Base-by-base conservation (phyloP, 2,888 invertebrate genomes). In the Tetragonisca angustula region DNA sequence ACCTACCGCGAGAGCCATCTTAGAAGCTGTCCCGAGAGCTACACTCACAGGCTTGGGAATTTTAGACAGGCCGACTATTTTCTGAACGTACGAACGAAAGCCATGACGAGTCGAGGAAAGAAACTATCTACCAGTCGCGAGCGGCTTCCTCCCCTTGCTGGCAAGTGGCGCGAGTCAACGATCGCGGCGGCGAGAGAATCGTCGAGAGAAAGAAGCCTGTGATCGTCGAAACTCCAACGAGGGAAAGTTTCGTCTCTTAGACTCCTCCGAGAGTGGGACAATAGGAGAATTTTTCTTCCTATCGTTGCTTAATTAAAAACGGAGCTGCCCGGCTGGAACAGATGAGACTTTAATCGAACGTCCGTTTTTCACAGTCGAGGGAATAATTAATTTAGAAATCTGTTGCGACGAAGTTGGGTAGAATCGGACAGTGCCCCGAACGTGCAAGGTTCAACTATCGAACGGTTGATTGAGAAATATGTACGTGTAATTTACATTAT, bases 51-150 rank as follows among this genome's bases (percentile, higher is more conserved):
- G 17, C 1, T n/a, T 4, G 32, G 54, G 36, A 83, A 83, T 68
- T 83, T 83, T 76, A 76, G 76, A 76, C 76, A 76, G 72, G 32
- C 24, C 50, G n/a, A n/a, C 76, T 76, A 71, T 72, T 76, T 83
- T 72, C 81, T 15, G 43, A 59, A 64, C 68, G 52, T 76, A 76
- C 81, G 73, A 83, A 81, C 70, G 61, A 76, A 67, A 68, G 36
- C 32, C 21, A 54, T 4, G 24, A 49, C n/a, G 13, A 43, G 43
- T n/a, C 19, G n/a, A 27, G 43, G 36, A 5, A 21, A 50, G 64
- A 70, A 70, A 80, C 64, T 52, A 56, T 80, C 75, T n/a, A 75
- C n/a, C 65, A 9, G 50, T 61, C 32, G 56, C 24, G 56, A 65
- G 4, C 56, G 32, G 54, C 43, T 56, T 65, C 24, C 11, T 32